phyloP scores from a whole-genome alignment of 2,888 invertebrate genomes.

The Disparrhopalites patrizii region DNA sequence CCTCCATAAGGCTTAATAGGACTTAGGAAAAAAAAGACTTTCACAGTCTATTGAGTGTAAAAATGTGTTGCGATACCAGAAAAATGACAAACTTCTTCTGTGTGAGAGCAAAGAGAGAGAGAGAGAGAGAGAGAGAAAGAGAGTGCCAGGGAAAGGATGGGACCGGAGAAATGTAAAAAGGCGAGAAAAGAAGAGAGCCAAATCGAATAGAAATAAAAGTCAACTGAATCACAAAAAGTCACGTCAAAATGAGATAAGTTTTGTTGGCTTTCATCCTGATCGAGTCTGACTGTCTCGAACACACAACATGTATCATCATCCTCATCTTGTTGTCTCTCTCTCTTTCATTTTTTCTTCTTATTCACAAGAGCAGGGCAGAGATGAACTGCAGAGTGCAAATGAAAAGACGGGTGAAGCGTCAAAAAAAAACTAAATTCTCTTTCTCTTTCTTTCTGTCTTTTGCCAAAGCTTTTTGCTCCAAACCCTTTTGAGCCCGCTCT shows the following conservation, averaged over 20 bases:
- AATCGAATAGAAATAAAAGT: slow-evolving; percentile 15
- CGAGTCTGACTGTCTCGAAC: too few species aligned
- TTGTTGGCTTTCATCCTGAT: not conserved
- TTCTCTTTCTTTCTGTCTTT: not conserved
- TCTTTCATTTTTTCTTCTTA: not conserved
- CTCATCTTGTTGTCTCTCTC: not conserved
- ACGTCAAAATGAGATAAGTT: slow-evolving; percentile 22
- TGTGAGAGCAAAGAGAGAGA: not conserved
- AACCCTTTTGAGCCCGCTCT: too few species aligned
- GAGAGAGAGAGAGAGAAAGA: not conserved
- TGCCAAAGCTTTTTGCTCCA: slow-evolving; percentile 4
- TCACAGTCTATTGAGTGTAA: too few species aligned
- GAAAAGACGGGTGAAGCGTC: not conserved
- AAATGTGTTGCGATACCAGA: not conserved
- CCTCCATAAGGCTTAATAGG: too few species aligned
- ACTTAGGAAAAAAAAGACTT: too few species aligned
- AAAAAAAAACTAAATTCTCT: slow-evolving; percentile 13
- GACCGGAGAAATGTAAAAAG: not conserved
- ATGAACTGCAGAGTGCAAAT: not conserved
- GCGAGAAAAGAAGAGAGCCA: not conserved
- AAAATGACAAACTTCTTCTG: too few species aligned
- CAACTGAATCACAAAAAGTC: too few species aligned
- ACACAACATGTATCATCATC: too few species aligned
- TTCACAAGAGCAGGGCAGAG: not conserved
- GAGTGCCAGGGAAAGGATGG: too few species aligned